Conservation (phyloP, 2,113 vertebrate genomes). For the Mystacornis crossleyi region DNA sequence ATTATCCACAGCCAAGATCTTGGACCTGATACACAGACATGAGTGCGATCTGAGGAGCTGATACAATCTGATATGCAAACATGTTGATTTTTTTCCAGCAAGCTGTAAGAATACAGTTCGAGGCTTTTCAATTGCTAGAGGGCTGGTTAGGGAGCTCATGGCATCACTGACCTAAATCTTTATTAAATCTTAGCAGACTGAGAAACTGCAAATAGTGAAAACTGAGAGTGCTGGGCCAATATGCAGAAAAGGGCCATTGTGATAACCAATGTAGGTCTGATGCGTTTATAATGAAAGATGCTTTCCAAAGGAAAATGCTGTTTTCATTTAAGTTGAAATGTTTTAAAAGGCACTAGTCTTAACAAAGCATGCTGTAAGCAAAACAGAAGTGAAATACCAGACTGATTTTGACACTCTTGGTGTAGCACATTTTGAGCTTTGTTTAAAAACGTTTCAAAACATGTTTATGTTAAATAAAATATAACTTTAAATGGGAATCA, state of each 20-base stretch:
- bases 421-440: not conserved
- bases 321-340: not conserved
- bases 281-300: not conserved
- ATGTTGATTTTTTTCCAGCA: slow-evolving; percentile 16
- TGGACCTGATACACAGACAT: not conserved
- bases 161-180: not conserved
- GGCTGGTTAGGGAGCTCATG: not conserved
- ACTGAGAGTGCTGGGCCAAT: not conserved
- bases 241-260: not conserved
- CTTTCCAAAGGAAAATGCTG: not conserved
- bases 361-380: not conserved
- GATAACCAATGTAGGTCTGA: not conserved
- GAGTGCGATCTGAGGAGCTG: not conserved
- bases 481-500: not conserved
- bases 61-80: not conserved
- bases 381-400: not conserved
- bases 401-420: not conserved
- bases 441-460: not conserved
- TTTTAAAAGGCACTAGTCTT: not conserved
- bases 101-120: not conserved
- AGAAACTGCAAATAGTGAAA: not conserved
- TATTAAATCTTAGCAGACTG: not conserved
- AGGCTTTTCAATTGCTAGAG: not conserved
- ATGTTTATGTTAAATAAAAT: not conserved
- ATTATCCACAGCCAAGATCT: not conserved